phyloP scores from a whole-genome alignment of 2,797 vertebrate genomes.

The Taeniopygia guttata region DNA sequence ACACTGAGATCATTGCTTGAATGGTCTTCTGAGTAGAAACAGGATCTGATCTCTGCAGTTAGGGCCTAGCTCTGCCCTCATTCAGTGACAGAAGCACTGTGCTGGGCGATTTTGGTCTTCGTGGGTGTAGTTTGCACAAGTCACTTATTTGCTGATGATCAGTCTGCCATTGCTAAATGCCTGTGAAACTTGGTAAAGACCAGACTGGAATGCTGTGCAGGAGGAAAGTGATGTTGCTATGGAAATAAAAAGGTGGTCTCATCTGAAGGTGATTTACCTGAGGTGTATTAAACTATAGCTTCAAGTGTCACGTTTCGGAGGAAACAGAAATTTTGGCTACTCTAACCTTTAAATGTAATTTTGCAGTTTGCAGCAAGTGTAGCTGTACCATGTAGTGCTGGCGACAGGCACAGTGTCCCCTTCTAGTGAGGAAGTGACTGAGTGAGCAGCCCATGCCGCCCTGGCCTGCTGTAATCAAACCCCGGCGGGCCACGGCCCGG shows the following conservation, averaged over 20 bases:
- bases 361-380: conserved; percentile 16
- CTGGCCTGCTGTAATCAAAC: not conserved
- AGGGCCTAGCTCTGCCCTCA: not conserved
- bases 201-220: not conserved
- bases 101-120: not conserved
- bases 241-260: not conserved
- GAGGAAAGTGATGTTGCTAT: not conserved
- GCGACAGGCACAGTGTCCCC: conserved; percentile 6
- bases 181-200: not conserved
- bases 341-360: conserved; percentile 16
- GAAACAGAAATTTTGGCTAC: not conserved
- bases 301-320: not conserved
- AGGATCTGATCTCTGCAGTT: not conserved
- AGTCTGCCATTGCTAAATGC: not conserved
- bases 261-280: not conserved
- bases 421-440: conserved; percentile 33
- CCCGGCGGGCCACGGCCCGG: not conserved
- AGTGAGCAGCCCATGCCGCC: not conserved
- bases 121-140: not conserved
- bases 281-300: not conserved
- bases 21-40: not conserved
- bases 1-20: not conserved
- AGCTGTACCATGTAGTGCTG: not conserved
- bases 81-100: not conserved
- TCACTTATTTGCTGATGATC: not conserved